These are phyloP conservation scores for Varanus salvator DNA, from an alignment of 2,113 vertebrate species.

Conservation along the genomic window DNA sequence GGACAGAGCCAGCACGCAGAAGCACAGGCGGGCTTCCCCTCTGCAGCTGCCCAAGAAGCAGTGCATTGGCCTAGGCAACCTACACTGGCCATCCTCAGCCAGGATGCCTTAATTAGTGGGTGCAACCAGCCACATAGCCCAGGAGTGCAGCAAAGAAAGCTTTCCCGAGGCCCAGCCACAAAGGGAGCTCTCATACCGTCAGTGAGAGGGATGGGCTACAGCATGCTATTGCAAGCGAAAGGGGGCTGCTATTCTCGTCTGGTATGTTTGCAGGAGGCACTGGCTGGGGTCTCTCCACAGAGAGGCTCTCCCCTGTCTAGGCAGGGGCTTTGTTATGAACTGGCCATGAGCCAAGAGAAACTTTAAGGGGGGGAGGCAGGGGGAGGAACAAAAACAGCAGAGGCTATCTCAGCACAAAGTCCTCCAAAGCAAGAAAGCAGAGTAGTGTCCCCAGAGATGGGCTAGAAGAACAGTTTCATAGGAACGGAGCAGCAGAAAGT, in stretches of 20 bases:
- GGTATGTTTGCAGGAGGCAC: slow-evolving; percentile 25
- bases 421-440: slow-evolving; percentile 9
- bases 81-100: background rate
- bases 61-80: background rate
- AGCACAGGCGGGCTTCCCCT: background rate
- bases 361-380: slow-evolving; percentile 41
- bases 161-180: slow-evolving; percentile 2
- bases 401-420: slow-evolving; percentile 37
- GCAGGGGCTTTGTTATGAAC: slow-evolving; percentile 69
- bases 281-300: slow-evolving; percentile 44
- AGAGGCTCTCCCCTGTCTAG: slow-evolving; percentile 61
- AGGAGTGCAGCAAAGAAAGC: background rate
- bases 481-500: background rate
- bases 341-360: slow-evolving; percentile 68
- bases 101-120: background rate
- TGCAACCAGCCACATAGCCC: background rate
- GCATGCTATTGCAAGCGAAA: background rate
- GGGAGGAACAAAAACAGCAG: slow-evolving; percentile 44
- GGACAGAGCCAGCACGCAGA: background rate
- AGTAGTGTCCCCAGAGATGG: background rate
- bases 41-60: background rate
- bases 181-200: background rate
- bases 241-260: background rate
- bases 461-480: background rate
- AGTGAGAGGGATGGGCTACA: slow-evolving; percentile 4